Evolutionary conservation across 1,140 invertebrate genomes (phyloP), one percentile per base, ranked within the genome.

Genomic region (Eriosoma lanigerum): DNA sequence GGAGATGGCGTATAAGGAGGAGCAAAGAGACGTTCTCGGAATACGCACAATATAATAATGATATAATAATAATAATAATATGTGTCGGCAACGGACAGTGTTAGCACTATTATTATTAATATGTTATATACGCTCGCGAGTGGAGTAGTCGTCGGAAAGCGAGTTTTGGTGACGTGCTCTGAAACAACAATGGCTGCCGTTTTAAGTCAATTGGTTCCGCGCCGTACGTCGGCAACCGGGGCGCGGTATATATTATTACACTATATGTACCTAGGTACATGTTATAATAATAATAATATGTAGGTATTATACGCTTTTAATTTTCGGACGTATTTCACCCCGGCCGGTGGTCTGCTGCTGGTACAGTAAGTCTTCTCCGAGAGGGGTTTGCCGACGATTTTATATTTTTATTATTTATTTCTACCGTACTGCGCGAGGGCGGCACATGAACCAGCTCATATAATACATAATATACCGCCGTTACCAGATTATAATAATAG

Each of bases 191-290:
- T 60, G 75, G 56, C 54, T 13, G 54, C 73, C 73, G n/a, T 29
- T 62, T 46, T 48, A 78, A 62, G 75, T 78, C 56, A 46, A 78
- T 78, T 48, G 75, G 75, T 78, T 78, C 56, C 75, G 54, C 75
- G 38, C 44, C 21, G 19, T 38, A 38, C 48, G 21, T 9, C 64
- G 21, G n/a, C 21, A 38, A 17, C 48, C 46, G 44, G 62, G 66
- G 15, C 19, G 54, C 52, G 15, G 56, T 21, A 32, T 54, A 54
- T 15, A 26, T 38, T 19, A 29, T n/a, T n/a, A n/a, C n/a, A 9
- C 17, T n/a, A 0, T 29, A 13, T 5, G 21, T 32, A 17, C 21
- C 32, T 38, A 4, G 32, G 70, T 73, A 32, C 19, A 24, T 26
- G 32, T 8, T 13, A 54, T 58, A 58, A 58, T 24, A 21, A 24